Percentiles rank a stretch among this genome's conserved stretches.
These are phyloP conservation scores for Psilopsiagon aymara DNA, from an alignment of 2,113 vertebrate species.

Conservation along the genomic window DNA sequence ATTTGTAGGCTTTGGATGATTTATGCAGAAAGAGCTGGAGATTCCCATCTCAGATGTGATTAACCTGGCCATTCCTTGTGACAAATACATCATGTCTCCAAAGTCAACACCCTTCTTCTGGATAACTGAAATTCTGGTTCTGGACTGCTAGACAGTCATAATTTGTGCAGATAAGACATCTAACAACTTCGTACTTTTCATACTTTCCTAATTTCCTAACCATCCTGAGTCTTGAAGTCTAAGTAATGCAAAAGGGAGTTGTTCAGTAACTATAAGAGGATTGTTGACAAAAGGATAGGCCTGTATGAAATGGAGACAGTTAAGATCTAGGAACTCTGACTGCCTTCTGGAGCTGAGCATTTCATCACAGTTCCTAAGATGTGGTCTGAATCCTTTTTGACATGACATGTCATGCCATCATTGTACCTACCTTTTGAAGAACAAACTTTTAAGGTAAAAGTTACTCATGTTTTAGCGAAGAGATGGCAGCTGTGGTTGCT, in stretches of 20 bases:
- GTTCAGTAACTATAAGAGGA: background rate
- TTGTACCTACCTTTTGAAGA: background rate
- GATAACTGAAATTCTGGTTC: background rate
- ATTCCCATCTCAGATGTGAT: background rate
- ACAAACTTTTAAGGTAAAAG: background rate
- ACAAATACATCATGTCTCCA: background rate
- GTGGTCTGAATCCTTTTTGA: background rate
- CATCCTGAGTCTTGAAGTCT: background rate
- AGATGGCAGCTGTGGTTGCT: background rate
- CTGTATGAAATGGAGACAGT: background rate
- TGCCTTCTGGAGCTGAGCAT: background rate
- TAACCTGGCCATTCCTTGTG: background rate
- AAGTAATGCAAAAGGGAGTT: background rate
- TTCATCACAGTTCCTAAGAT: background rate
- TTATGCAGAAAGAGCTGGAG: background rate
- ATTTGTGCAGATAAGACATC: background rate
- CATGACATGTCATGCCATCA: fast-evolving
- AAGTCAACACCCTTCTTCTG: background rate
- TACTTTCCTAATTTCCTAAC: background rate
- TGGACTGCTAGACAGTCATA: background rate
- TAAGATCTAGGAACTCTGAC: background rate
- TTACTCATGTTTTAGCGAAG: background rate
- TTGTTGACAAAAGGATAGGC: background rate
- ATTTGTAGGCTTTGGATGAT: background rate
- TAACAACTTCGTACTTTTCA: background rate